Percentiles rank a stretch among this genome's conserved stretches.
Evolutionary conservation across 2,888 invertebrate genomes (phyloP).

Genomic region (Belgica antarctica): DNA sequence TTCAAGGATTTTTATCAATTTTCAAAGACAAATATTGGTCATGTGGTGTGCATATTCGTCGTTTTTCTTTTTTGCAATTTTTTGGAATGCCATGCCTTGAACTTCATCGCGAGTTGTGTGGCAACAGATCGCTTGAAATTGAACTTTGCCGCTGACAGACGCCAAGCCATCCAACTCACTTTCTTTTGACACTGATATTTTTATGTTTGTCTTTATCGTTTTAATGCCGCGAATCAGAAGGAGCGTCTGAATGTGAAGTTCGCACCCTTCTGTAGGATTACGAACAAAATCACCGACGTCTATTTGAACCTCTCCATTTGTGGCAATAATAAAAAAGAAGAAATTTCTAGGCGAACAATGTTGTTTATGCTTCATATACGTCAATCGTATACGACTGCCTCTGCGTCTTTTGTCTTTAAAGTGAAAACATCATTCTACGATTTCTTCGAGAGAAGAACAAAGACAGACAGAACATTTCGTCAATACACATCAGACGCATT

Average conservation of each 20-base stretch:
- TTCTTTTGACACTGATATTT: conserved; percentile 24
- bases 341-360: background rate
- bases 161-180: background rate
- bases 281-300: no score
- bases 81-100: no score
- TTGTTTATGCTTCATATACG: conserved; percentile 19
- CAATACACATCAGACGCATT: conserved; percentile 16
- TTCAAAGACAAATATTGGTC: conserved; percentile 25
- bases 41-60: conserved; percentile 13
- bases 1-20: background rate
- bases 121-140: no score
- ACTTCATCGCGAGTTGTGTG: background rate
- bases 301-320: background rate
- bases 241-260: background rate
- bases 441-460: background rate
- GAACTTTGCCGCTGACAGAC: background rate
- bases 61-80: background rate
- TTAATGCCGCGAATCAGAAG: background rate
- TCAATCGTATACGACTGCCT: conserved; percentile 12
- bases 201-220: background rate
- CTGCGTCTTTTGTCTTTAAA: conserved; percentile 13
- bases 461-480: no score
- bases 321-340: background rate
- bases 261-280: no score
- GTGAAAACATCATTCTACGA: background rate